These are phyloP conservation scores for Patagioenas fasciata DNA, from an alignment of 2,113 vertebrate species.

Conservation along the genomic window DNA sequence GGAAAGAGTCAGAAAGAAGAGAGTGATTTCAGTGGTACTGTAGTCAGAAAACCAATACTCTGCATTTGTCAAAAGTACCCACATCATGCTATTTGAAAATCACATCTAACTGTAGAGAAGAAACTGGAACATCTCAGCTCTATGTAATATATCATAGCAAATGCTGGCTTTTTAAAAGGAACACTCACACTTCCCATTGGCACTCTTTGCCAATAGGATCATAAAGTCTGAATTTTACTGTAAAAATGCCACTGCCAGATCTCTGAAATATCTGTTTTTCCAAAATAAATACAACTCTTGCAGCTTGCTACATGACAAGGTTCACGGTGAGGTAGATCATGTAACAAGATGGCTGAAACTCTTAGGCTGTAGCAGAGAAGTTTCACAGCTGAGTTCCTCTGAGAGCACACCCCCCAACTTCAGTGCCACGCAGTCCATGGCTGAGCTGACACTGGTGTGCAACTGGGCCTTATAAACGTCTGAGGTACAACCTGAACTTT, in stretches of 20 bases:
- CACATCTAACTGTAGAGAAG: background rate
- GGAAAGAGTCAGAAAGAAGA: background rate
- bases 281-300: background rate
- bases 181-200: background rate
- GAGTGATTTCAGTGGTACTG: background rate
- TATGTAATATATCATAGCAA: background rate
- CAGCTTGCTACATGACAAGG: background rate
- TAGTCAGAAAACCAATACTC: background rate
- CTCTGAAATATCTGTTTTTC: background rate
- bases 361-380: background rate
- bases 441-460: background rate
- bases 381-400: background rate
- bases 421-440: background rate
- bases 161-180: slow-evolving; percentile 18
- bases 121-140: background rate
- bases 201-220: background rate
- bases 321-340: background rate
- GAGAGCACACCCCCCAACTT: background rate
- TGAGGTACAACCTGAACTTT: background rate
- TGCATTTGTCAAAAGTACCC: slow-evolving; percentile 13
- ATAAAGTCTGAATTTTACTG: background rate
- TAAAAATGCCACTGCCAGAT: background rate
- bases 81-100: background rate
- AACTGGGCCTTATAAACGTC: background rate
- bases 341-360: background rate